Evolutionary conservation across 2,797 vertebrate species (phyloP).

Genomic region (Cuniculus paca): DNA sequence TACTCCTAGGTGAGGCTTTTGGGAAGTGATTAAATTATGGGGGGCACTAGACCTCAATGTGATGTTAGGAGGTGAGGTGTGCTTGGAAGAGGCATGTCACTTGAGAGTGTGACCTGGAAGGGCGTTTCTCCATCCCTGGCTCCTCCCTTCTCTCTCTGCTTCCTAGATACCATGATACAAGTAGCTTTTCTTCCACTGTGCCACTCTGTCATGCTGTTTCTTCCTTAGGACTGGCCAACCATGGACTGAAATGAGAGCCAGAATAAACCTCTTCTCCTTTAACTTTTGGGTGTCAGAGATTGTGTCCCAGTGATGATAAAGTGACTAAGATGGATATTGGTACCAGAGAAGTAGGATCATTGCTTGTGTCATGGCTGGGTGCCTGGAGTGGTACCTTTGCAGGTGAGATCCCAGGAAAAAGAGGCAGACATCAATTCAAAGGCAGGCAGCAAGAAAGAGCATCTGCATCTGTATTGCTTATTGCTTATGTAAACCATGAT

Average conservation of each 20-base stretch:
- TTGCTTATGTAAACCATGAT: not conserved
- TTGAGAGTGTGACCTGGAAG: not conserved
- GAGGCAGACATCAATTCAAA: not conserved
- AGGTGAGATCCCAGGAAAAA: not conserved
- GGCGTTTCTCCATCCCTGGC: not conserved
- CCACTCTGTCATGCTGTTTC: not conserved
- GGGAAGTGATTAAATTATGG: not conserved
- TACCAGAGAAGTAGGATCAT: not conserved
- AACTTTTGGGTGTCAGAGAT: not conserved
- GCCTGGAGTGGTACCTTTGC: not conserved
- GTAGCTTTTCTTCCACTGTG: not conserved
- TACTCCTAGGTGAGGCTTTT: not conserved
- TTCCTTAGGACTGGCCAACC: not conserved
- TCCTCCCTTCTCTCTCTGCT: not conserved
- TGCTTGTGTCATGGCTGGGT: not conserved
- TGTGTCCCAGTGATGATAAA: not conserved
- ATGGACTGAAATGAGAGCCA: not conserved
- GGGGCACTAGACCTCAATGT: not conserved
- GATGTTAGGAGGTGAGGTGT: not conserved
- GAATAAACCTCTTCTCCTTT: not conserved
- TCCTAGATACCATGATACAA: not conserved
- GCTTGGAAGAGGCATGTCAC: not conserved
- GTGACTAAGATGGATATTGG: not conserved
- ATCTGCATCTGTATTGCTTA: not conserved
- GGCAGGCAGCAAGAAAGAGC: not conserved